These are phyloP conservation scores for Xyrauchen texanus DNA, from an alignment of 2,113 vertebrate species.

Conservation along the genomic window DNA sequence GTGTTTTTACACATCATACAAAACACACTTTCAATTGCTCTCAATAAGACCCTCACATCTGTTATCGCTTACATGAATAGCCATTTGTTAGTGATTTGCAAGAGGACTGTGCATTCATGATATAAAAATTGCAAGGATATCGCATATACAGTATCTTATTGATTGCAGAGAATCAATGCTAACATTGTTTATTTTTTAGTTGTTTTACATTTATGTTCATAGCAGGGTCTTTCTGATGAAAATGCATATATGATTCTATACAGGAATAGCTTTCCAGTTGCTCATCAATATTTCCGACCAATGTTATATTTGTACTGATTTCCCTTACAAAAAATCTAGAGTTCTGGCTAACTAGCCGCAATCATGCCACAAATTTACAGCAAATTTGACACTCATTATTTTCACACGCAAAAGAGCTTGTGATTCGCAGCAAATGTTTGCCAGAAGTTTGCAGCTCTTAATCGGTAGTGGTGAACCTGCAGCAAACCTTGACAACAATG, in stretches of 20 bases:
- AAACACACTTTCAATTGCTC: conserved; percentile 45
- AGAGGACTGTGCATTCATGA: conserved; percentile 4
- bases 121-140: conserved; percentile 24
- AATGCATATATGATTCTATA: neutral
- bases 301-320: neutral
- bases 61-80: conserved; percentile 49
- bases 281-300: too few species aligned
- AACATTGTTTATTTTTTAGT: neutral
- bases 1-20: conserved; percentile 52
- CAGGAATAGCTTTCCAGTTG: neutral
- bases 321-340: neutral
- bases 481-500: too few species aligned
- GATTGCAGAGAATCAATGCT: neutral
- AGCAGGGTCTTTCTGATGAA: neutral
- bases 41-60: conserved; percentile 52
- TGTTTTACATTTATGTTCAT: neutral
- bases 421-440: too few species aligned
- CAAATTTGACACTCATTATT: too few species aligned
- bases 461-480: too few species aligned
- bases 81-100: conserved; percentile 48
- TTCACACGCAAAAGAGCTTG: too few species aligned
- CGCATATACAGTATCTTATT: conserved; percentile 29
- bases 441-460: too few species aligned
- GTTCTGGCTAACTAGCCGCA: too few species aligned
- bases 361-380: too few species aligned